Base-by-base conservation (phyloP, 2,888 invertebrate species). In the Quadriops clusia region DNA sequence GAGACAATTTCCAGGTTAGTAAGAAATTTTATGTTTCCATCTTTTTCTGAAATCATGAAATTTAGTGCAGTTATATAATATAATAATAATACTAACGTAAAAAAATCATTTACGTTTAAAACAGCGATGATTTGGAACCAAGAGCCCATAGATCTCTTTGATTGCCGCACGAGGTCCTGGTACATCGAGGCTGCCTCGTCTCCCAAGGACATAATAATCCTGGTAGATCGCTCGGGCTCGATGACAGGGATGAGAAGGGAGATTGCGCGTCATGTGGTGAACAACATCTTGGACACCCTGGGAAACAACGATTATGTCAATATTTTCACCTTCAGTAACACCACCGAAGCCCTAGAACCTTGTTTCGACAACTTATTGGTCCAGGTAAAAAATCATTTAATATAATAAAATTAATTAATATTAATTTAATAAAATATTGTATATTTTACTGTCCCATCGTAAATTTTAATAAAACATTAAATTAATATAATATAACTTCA, bases 251-350 rank as follows among this genome's bases (percentile, higher is more conserved):
- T 77, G 61, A 67, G 81, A 45, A 74, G 85, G 50, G 89, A 91
- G 62, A 93, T 97, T 45, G 94, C 94, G 30, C 73, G 77, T 57
- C 83, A 83, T 55, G 83, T 84, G 22, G 83, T 83, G 37, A 77
- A 79, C 38, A 84, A 81, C 48, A 93, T 98, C 43, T 68, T 98
- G 42, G 93, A 95, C 50, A 98, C 97, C 1, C 74, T 97, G 21
- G 91, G 90, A 28, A 93, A 94, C 60, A 93, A 98, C 61, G 97
- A 97, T 62, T 97, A 87, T 65, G 94, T 98, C 47, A 95, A 95
- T 58, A 86, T 98, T 43, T 81, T 87, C 64, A 83, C 83, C 54
- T 97, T 95, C 67, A 82, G 85, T 43, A 77, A 81, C 48, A 72
- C 73, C 23, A 80, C 81, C 1, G 78, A 82, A 44, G 74, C 78